Percentiles rank a stretch among this genome's conserved stretches.
These are phyloP conservation scores for Neoseiulus cucumeris DNA, from an alignment of 1,140 invertebrate genomes.

Conservation along the genomic window DNA sequence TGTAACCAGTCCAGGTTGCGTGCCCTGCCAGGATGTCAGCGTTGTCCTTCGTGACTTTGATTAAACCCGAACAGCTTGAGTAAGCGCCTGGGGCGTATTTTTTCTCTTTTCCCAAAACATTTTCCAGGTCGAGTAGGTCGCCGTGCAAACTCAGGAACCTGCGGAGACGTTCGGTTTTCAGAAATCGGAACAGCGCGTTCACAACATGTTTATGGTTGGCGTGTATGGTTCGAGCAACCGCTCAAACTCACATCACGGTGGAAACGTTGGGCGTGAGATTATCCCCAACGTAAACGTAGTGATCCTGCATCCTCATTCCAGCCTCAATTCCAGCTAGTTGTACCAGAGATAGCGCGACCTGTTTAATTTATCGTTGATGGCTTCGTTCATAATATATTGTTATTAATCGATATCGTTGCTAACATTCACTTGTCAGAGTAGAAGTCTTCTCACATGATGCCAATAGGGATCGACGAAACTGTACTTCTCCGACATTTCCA, in stretches of 20 bases:
- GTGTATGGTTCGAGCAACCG: background rate
- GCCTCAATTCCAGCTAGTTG: background rate
- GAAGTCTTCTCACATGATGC: slow-evolving; percentile 46
- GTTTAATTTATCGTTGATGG: no score
- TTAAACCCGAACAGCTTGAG: slow-evolving; percentile 36
- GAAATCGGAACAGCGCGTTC: no score
- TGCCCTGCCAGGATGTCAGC: slow-evolving; percentile 41
- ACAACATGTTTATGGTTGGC: no score
- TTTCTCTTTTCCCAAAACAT: slow-evolving; percentile 22
- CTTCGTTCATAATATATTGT: no score
- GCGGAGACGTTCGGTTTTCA: no score
- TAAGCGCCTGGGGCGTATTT: slow-evolving; percentile 25
- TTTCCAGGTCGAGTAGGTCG: slow-evolving; percentile 51
- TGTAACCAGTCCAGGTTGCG: slow-evolving; percentile 50
- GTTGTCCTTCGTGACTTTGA: slow-evolving; percentile 36
- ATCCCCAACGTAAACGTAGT: background rate
- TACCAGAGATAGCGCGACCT: background rate
- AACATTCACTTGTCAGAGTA: no score
- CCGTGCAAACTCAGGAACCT: slow-evolving; percentile 32
- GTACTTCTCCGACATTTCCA: slow-evolving; percentile 32
- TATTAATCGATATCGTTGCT: no score
- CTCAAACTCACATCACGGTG: background rate
- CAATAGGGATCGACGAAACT: slow-evolving; percentile 43
- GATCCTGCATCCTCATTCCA: background rate
- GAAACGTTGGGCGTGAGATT: background rate